Percentiles rank a stretch among this genome's conserved stretches.
Conservation (phyloP, 2,113 vertebrate genomes). For the Cricetomys ansorgei region DNA sequence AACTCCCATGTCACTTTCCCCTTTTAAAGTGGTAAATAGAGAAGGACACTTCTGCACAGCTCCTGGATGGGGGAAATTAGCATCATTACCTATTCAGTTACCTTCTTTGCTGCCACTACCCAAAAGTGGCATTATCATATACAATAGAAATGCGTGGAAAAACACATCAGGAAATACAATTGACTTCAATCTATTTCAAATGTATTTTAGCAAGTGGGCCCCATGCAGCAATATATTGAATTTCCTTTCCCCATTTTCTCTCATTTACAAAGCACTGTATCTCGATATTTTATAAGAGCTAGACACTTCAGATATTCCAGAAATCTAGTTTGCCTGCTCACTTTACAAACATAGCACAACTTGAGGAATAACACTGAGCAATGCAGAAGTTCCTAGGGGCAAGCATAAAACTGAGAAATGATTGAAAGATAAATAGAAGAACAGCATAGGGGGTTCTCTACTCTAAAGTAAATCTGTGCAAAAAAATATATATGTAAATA, state of each 20-base stretch:
- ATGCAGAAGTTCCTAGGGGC: not conserved
- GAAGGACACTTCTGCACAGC: conserved; percentile 25
- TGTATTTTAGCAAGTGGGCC: conserved; percentile 33
- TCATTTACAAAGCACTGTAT: conserved; percentile 57
- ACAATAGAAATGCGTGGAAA: conserved; percentile 67
- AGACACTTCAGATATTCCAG: not conserved
- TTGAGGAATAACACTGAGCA: conserved; percentile 17
- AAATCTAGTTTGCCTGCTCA: not conserved
- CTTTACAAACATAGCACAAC: conserved; percentile 27
- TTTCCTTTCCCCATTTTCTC: conserved; percentile 53
- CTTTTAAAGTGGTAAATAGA: not conserved
- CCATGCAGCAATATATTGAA: conserved; percentile 62
- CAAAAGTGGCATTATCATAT: conserved; percentile 52
- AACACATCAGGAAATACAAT: conserved; percentile 40
- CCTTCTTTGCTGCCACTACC: not conserved
- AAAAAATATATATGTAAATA: not conserved
- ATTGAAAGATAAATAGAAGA: not conserved
- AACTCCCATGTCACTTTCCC: conserved; percentile 38
- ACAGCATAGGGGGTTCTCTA: not conserved
- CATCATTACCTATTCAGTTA: conserved; percentile 58
- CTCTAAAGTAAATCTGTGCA: not conserved
- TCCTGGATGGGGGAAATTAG: conserved; percentile 45
- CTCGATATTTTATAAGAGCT: not conserved
- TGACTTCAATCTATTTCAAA: conserved; percentile 63
- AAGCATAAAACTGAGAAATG: not conserved